Percentiles rank a stretch among this genome's conserved stretches.
These are phyloP conservation scores for Aricia agestis DNA, from an alignment of 1,140 invertebrate species.

Conservation along the genomic window DNA sequence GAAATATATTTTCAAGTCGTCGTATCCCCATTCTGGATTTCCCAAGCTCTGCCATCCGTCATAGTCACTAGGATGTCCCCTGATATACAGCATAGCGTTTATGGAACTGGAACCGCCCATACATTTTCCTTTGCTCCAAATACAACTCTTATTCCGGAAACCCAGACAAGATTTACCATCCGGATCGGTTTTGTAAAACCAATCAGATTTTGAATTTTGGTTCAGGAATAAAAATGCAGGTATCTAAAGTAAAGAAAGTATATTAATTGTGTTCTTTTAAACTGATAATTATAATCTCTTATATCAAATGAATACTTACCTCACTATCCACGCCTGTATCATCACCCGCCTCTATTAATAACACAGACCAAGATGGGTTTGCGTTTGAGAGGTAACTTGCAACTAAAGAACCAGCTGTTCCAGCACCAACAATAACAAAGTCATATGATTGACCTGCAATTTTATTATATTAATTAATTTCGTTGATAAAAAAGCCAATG, in stretches of 20 bases:
- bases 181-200: conserved; percentile 81
- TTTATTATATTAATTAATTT: background rate
- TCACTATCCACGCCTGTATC: conserved; percentile 73
- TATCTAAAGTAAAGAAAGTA: conserved; percentile 55
- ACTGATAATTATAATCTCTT: too few relatives aligned
- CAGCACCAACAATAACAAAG: conserved; percentile 81
- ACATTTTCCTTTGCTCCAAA: conserved; percentile 82
- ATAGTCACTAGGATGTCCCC: conserved; percentile 82
- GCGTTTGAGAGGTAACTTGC: conserved; percentile 77
- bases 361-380: conserved; percentile 70
- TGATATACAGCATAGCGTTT: conserved; percentile 89
- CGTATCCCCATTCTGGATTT: conserved; percentile 80
- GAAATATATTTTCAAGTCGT: conserved; percentile 80
- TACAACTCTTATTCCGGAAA: conserved; percentile 73
- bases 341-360: conserved; percentile 81
- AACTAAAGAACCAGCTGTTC: conserved; percentile 81
- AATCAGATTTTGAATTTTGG: conserved; percentile 77
- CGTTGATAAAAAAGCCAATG: too few relatives aligned
- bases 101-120: conserved; percentile 87
- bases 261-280: too few relatives aligned
- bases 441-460: conserved; percentile 58
- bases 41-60: conserved; percentile 79
- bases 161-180: conserved; percentile 76
- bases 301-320: too few relatives aligned
- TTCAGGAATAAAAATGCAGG: conserved; percentile 74